Percentiles rank a stretch among this genome's conserved stretches.
phyloP scores from a whole-genome alignment of 2,797 vertebrate species.

The Aeoliscus strigatus region DNA sequence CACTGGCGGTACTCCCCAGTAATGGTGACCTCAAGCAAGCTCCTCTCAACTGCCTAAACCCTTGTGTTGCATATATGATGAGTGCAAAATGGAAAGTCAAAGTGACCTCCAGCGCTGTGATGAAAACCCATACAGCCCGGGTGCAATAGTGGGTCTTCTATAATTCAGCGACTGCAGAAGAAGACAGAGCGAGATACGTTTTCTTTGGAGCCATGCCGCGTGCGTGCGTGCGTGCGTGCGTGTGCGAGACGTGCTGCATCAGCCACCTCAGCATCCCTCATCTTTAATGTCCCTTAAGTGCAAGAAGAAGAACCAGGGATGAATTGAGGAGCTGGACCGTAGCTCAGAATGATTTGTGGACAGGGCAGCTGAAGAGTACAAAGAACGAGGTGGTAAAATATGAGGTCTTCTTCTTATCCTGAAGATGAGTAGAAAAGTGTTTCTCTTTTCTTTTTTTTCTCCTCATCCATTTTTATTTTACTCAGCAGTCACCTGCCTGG shows the following conservation, averaged over 20 bases:
- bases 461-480: constrained; percentile 15
- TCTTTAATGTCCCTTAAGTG: constrained; percentile 36
- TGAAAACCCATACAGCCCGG: constrained; percentile 64
- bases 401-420: constrained; percentile 16
- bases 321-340: constrained; percentile 23
- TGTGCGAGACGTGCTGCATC: constrained; percentile 17
- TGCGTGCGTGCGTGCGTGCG: constrained; percentile 7
- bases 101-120: constrained; percentile 70
- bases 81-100: constrained; percentile 56
- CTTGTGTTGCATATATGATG: constrained; percentile 65
- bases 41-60: constrained; percentile 43
- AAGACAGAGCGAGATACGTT: constrained; percentile 44
- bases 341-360: constrained; percentile 21
- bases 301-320: constrained; percentile 30
- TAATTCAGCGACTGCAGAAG: constrained; percentile 65
- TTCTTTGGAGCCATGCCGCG: constrained; percentile 28
- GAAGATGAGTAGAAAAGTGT: constrained; percentile 13
- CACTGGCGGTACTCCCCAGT: constrained; percentile 50
- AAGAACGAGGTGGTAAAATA: constrained; percentile 24
- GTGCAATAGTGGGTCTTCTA: constrained; percentile 68
- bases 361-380: constrained; percentile 24
- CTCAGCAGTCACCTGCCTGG: constrained; percentile 13
- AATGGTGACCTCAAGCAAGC: constrained; percentile 61
- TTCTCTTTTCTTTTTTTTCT: constrained; percentile 16
- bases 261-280: constrained; percentile 13